These are phyloP conservation scores for Cinara cedri DNA, from an alignment of 2,888 invertebrate genomes.

Conservation along the genomic window DNA sequence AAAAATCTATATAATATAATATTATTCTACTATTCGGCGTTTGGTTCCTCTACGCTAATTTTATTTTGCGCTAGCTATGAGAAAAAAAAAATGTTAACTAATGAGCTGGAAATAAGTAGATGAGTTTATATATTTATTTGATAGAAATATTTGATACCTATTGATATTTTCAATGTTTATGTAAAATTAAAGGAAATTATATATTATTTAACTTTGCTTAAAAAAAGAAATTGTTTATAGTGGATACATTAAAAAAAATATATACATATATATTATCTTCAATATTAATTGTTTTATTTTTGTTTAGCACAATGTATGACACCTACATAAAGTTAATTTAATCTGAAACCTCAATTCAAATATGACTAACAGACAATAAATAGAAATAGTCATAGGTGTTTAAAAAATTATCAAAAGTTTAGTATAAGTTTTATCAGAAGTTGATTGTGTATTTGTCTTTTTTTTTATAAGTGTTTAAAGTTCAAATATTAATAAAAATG, in stretches of 20 bases:
- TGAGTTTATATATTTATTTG: constrained; percentile 29
- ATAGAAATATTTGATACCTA: constrained; percentile 36
- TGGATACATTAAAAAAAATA: constrained; percentile 51
- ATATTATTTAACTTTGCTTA: constrained; percentile 53
- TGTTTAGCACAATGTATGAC: too few species aligned
- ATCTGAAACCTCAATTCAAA: too few species aligned
- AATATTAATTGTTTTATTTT: constrained; percentile 29
- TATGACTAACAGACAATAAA: too few species aligned
- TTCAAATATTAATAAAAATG: too few species aligned
- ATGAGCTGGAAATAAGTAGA: constrained; percentile 31
- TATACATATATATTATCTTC: too few species aligned
- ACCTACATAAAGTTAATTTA: too few species aligned
- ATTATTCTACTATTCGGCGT: constrained; percentile 48
- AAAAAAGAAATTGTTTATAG: constrained; percentile 46
- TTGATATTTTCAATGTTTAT: constrained; percentile 41
- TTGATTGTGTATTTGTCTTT: too few species aligned
- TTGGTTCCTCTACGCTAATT: constrained; percentile 48
- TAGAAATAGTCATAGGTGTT: too few species aligned
- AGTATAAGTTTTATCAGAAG: too few species aligned
- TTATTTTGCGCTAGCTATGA: constrained; percentile 43
- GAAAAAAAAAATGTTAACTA: constrained; percentile 36
- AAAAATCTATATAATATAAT: constrained; percentile 31
- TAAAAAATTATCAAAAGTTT: too few species aligned
- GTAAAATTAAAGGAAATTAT: constrained; percentile 51
- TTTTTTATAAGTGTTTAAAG: too few species aligned